Base-by-base conservation (phyloP, 2,888 invertebrate species). In the Synanthedon andrenaeformis region DNA sequence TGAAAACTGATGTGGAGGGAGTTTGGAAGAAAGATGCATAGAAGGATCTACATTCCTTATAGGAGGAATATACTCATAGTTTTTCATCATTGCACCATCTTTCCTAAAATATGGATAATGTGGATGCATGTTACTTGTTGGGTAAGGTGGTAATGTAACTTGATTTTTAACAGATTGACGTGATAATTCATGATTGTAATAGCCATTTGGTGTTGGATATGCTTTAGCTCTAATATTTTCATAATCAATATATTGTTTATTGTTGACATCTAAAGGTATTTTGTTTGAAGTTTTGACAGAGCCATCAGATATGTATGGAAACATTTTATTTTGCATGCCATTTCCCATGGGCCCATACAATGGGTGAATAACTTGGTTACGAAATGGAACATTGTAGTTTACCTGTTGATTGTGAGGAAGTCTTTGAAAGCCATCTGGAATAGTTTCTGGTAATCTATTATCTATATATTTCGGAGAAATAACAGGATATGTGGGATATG, bases 341-440 rank as follows among this genome's bases (percentile, higher is more conserved):
- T 72, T 84, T 52, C 76, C 72, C 55, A 74, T 59, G 54, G 80
- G 68, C 42, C 76, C 77, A 74, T 80, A 86, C 45, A 72, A 60
- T 49, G 81, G 71, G 62, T 82, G 80, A 52, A 83, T 69, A 55
- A 76, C 65, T 69, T 79, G 84, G 59, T 76, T 80, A 59, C 71
- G 78, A 58, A 76, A 82, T 56, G 71, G 64, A 55, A 77, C 58
- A 64, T 74, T 78, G 54, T 65, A 79, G 65, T 74, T 76, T 54
- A 65, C 59, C 66, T 74, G 81, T 60, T 71, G 77, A 59, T 68
- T 77, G 14, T 62, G 53, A 54, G 71, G 54, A 53, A 71, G 56
- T 65, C 85, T 78, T 68, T 79, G 83, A 65, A 79, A 85, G 41
- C 76, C 72, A 59, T 87, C 86, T 58, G 77, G 62, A 56, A 70